phyloP scores from a whole-genome alignment of 2,113 vertebrate genomes.

The Upupa epops region DNA sequence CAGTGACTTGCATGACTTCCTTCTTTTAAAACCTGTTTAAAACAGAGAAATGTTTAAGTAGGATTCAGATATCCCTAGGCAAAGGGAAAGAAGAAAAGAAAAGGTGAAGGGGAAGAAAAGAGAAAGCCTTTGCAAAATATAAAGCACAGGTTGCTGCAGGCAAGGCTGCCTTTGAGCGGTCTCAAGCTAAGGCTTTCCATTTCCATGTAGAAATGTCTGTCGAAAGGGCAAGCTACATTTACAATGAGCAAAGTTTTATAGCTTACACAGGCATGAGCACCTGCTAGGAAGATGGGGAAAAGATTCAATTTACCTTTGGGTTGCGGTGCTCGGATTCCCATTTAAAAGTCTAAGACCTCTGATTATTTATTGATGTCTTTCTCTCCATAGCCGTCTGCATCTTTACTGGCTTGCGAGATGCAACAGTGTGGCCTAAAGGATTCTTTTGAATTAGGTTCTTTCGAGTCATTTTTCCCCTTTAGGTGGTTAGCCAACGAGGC shows the following conservation, averaged over 20 bases:
- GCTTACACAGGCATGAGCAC: conserved; percentile 52
- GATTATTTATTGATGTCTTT: conserved; percentile 99
- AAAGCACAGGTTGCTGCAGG: conserved; percentile 53
- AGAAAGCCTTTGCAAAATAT: conserved; percentile 11
- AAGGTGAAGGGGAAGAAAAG: background rate
- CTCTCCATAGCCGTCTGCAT: conserved; percentile 83
- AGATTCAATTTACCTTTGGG: conserved; percentile 87
- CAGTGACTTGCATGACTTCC: background rate
- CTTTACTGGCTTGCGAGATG: conserved; percentile 74
- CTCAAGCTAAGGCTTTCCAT: conserved; percentile 68
- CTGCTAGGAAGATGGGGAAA: conserved; percentile 64
- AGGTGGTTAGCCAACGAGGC: conserved; percentile 60
- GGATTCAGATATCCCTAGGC: conserved; percentile 44
- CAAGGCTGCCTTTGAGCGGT: conserved; percentile 39
- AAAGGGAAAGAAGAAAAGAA: conserved; percentile 25
- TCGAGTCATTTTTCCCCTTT: conserved; percentile 75
- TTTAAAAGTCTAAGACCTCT: conserved; percentile 92
- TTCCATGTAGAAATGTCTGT: conserved; percentile 74
- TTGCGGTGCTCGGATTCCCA: conserved; percentile 88
- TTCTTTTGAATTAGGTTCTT: conserved; percentile 87
- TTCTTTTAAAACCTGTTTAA: conserved; percentile 23
- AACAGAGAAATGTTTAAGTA: conserved; percentile 50
- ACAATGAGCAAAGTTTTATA: conserved; percentile 63
- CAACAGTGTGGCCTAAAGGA: conserved; percentile 83
- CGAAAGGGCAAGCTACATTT: conserved; percentile 67